Conservation (phyloP, 2,113 vertebrate genomes). For the Gavia stellata region DNA sequence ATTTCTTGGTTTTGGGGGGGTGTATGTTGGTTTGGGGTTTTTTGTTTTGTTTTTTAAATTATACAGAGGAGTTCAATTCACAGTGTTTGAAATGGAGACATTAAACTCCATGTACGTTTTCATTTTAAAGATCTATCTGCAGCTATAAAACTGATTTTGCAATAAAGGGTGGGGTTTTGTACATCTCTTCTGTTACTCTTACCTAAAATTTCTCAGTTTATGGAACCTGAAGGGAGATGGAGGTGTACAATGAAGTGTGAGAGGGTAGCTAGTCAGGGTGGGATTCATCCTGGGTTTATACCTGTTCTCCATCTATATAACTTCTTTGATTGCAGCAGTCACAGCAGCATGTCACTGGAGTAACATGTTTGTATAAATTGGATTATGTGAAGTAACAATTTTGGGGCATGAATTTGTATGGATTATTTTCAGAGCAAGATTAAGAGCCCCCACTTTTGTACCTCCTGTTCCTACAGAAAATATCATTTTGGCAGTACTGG, state of each 20-base stretch:
- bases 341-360: background rate
- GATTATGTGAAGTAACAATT: background rate
- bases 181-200: background rate
- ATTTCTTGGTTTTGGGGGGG: background rate
- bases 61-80: background rate
- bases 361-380: background rate
- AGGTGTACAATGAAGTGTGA: background rate
- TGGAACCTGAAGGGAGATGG: background rate
- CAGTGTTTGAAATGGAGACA: background rate
- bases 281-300: background rate
- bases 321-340: background rate
- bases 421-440: background rate
- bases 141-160: background rate
- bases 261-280: background rate
- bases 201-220: background rate
- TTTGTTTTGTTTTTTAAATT: background rate
- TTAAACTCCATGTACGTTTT: background rate
- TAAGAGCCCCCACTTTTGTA: background rate
- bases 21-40: background rate
- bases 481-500: background rate
- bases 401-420: background rate
- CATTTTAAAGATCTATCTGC: background rate
- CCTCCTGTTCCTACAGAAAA: background rate
- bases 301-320: background rate
- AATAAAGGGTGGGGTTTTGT: background rate